phyloP scores from a whole-genome alignment of 2,113 vertebrate genomes.

The Oncorhynchus gorbuscha region DNA sequence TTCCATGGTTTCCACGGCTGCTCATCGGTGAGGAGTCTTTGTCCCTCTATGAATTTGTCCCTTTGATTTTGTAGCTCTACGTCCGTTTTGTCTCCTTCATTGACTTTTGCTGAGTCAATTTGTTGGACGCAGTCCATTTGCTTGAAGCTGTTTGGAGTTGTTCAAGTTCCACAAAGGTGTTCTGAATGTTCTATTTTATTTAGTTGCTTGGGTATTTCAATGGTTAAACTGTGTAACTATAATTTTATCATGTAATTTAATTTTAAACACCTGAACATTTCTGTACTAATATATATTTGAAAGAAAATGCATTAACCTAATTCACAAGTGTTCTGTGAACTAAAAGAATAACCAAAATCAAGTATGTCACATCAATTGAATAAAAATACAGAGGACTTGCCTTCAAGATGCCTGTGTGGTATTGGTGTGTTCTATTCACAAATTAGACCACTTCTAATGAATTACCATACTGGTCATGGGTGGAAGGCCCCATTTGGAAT shows the following conservation, averaged over 20 bases:
- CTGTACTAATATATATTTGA: too few relatives aligned
- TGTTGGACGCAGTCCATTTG: constrained; percentile 37
- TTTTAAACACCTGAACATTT: too few relatives aligned
- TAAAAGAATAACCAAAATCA: constrained; percentile 10
- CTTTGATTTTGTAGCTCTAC: constrained; percentile 36
- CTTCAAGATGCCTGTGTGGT: constrained; percentile 16
- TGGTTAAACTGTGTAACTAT: too few relatives aligned
- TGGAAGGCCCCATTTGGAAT: constrained; percentile 40
- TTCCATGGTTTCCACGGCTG: constrained; percentile 63
- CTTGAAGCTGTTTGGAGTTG: constrained; percentile 16
- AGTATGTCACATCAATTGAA: background rate
- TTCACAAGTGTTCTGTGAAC: background rate
- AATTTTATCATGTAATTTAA: too few relatives aligned
- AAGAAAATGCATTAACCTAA: too few relatives aligned
- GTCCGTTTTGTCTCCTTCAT: constrained; percentile 14
- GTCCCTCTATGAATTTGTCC: constrained; percentile 34
- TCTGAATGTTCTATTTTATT: background rate
- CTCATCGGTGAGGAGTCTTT: constrained; percentile 37
- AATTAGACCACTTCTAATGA: constrained; percentile 31
- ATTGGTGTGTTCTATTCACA: background rate
- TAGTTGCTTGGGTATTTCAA: too few relatives aligned
- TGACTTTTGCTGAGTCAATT: constrained; percentile 13
- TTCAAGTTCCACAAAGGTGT: background rate
- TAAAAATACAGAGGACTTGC: constrained; percentile 37
- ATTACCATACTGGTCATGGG: constrained; percentile 48